Percentiles rank a stretch among this genome's conserved stretches.
These are phyloP conservation scores for Dryococelus australis DNA, from an alignment of 2,888 invertebrate genomes.

Conservation along the genomic window DNA sequence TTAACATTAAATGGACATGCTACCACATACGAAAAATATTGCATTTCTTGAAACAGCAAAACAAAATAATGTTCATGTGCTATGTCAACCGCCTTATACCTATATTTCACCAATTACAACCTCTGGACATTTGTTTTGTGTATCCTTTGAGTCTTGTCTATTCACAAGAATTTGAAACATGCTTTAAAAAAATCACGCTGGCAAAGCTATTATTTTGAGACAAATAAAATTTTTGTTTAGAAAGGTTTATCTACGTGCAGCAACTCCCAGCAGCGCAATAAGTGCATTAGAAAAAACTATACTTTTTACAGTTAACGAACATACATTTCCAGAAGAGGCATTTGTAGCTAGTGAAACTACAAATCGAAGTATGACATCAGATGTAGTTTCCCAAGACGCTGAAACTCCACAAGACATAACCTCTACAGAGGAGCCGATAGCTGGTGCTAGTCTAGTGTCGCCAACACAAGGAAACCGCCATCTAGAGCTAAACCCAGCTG, in stretches of 20 bases:
- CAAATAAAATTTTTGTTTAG: not conserved
- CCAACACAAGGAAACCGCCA: not conserved
- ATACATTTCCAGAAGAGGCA: conserved; percentile 16
- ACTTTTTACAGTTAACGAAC: conserved; percentile 5
- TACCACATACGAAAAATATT: not conserved
- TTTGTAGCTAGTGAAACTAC: conserved; percentile 19
- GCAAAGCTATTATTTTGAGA: not conserved
- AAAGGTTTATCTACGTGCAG: not conserved
- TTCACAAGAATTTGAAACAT: not conserved
- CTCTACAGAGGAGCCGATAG: not conserved
- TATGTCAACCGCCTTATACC: conserved; percentile 11
- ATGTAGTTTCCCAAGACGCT: not conserved
- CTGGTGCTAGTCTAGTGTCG: not conserved
- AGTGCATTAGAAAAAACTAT: not conserved
- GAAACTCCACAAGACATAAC: not conserved
- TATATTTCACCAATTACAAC: not conserved
- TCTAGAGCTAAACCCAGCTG: not conserved
- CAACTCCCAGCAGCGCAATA: conserved; percentile 12
- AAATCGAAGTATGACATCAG: not conserved
- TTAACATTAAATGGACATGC: conserved; percentile 1
- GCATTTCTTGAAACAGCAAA: conserved; percentile 12
- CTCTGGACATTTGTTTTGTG: conserved; percentile 6
- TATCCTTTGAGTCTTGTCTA: not conserved
- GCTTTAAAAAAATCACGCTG: not conserved
- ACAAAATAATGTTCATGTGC: not conserved